phyloP scores from a whole-genome alignment of 2,797 vertebrate species.

The Uromys caudimaculatus region DNA sequence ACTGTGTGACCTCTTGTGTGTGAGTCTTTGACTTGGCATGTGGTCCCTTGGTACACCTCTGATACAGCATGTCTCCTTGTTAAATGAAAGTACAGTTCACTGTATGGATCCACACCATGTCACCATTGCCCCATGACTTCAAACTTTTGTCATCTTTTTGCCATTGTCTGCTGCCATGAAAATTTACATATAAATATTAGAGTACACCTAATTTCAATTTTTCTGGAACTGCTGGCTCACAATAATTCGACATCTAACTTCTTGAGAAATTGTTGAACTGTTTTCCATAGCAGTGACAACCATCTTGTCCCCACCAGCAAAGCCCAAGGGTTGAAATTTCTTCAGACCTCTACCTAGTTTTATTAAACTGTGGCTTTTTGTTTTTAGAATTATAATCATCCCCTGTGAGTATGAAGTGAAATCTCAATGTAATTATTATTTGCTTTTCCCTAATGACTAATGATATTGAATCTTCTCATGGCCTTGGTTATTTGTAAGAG shows the following conservation, averaged over 20 bases:
- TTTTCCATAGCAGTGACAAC: slow-evolving; percentile 3
- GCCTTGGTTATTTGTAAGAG: neutral
- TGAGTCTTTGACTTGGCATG: neutral
- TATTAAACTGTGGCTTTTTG: neutral
- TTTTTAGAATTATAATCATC: neutral
- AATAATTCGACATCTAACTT: neutral
- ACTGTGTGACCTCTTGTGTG: neutral
- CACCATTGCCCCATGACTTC: neutral
- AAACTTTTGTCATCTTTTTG: neutral
- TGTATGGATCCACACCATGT: neutral
- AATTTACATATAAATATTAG: neutral
- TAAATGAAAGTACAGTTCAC: neutral
- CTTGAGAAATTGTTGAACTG: neutral
- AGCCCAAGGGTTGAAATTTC: neutral
- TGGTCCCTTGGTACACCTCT: neutral
- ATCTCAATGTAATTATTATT: neutral
- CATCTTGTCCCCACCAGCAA: slow-evolving; percentile 1
- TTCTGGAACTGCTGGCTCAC: slow-evolving; percentile 1
- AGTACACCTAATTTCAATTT: neutral
- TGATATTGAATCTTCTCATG: neutral
- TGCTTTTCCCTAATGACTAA: slow-evolving; percentile 20
- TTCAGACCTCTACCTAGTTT: neutral
- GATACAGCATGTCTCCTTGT: neutral
- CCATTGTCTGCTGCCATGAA: neutral
- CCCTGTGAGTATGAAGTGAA: neutral